These are phyloP conservation scores for Sycophaga agraensis DNA, from an alignment of 1,140 invertebrate genomes.

Conservation along the genomic window DNA sequence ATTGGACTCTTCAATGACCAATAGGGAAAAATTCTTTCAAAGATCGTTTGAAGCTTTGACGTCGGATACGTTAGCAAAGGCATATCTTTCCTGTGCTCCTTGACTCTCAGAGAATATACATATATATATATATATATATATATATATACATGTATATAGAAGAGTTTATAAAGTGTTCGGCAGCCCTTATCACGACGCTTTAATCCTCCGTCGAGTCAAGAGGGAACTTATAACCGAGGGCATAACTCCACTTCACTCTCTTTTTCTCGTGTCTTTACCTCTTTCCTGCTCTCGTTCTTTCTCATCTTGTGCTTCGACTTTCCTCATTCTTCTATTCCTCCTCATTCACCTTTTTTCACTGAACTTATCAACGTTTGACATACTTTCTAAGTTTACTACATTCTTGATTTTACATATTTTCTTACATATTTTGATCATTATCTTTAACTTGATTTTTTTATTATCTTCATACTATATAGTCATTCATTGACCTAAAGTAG, in stretches of 20 bases:
- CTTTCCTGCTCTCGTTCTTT: background rate
- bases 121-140: too few species aligned
- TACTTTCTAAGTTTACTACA: background rate
- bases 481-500: too few species aligned
- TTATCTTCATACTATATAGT: too few species aligned
- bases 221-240: slow-evolving; percentile 6
- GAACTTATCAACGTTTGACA: background rate
- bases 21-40: background rate
- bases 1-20: background rate
- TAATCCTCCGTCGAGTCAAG: slow-evolving; percentile 5
- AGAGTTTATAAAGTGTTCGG: slow-evolving; percentile 15
- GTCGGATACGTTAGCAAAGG: background rate
- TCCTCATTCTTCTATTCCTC: background rate
- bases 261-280: background rate
- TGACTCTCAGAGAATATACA: too few species aligned
- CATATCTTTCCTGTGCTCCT: slow-evolving; percentile 2
- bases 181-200: slow-evolving; percentile 2
- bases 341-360: background rate
- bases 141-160: too few species aligned
- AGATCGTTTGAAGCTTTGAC: background rate
- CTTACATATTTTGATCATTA: too few species aligned
- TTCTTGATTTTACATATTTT: background rate
- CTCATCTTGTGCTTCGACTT: background rate
- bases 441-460: too few species aligned
- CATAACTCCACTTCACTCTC: background rate